A percentile compares a stretch with the other conserved stretches of the same genome.
These are phyloP conservation scores for Carettochelys insculpta DNA, from an alignment of 2,113 vertebrate genomes.

Conservation along the genomic window DNA sequence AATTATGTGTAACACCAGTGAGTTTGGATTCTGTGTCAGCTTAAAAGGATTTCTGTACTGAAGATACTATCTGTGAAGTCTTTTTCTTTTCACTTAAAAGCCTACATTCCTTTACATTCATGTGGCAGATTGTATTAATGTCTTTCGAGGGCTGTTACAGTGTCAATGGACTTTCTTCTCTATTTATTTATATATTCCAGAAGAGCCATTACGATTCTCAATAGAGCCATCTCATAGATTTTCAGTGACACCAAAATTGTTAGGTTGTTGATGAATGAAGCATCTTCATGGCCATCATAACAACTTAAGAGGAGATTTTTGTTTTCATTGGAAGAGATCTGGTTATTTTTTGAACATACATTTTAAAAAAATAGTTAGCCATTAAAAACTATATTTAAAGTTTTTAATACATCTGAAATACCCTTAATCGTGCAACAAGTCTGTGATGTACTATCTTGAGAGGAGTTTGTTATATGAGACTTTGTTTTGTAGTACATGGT, in stretches of 20 bases:
- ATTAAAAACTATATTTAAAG: slow-evolving; percentile 18
- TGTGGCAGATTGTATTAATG: not conserved
- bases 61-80: not conserved
- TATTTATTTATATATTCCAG: slow-evolving; percentile 14
- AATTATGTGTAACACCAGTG: not conserved
- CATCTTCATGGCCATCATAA: not conserved
- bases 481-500: not conserved
- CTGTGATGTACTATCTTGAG: not conserved
- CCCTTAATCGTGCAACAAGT: not conserved
- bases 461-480: not conserved
- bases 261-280: slow-evolving; percentile 33
- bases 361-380: not conserved
- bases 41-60: not conserved
- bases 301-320: not conserved
- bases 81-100: slow-evolving; percentile 6
- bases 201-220: slow-evolving; percentile 16
- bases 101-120: not conserved
- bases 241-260: not conserved
- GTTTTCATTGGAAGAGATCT: not conserved
- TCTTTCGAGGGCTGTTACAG: not conserved
- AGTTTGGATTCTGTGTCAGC: not conserved
- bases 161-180: not conserved
- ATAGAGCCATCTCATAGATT: not conserved
- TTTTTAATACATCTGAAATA: not conserved
- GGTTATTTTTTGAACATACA: slow-evolving; percentile 2